Evolutionary conservation across 2,888 invertebrate genomes (phyloP).

Genomic region (Adelognathus sp.): DNA sequence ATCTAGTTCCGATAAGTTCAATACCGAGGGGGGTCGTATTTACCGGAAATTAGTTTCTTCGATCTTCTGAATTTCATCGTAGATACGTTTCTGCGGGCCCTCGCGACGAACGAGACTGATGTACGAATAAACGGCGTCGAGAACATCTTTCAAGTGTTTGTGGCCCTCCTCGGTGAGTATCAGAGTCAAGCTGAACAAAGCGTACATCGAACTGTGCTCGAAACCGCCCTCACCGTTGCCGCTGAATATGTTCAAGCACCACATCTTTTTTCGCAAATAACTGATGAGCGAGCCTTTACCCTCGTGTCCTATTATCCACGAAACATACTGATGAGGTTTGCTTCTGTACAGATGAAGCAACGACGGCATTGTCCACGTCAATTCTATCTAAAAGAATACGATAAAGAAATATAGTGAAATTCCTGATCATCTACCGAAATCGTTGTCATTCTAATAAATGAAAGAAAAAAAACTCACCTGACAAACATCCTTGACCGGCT

Average conservation of each 20-base stretch:
- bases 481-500: slow-evolving; percentile 88
- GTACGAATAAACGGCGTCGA: slow-evolving; percentile 90
- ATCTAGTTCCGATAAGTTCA: neutral
- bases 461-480: slow-evolving; percentile 81
- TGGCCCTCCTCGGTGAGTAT: slow-evolving; percentile 91
- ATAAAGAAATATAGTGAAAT: neutral
- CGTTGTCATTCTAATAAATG: slow-evolving; percentile 69
- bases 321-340: slow-evolving; percentile 89
- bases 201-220: slow-evolving; percentile 90
- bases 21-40: neutral
- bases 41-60: slow-evolving; percentile 85
- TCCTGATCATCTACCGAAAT: neutral
- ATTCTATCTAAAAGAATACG: slow-evolving; percentile 80
- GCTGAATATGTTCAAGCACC: slow-evolving; percentile 88
- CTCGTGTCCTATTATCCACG: slow-evolving; percentile 90
- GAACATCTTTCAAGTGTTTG: slow-evolving; percentile 87
- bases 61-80: slow-evolving; percentile 81
- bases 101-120: slow-evolving; percentile 87
- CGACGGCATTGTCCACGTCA: slow-evolving; percentile 87
- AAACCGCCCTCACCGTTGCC: slow-evolving; percentile 90
- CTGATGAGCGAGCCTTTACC: slow-evolving; percentile 92
- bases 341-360: slow-evolving; percentile 86
- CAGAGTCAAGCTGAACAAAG: slow-evolving; percentile 88
- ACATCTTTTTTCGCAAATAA: slow-evolving; percentile 89
- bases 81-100: slow-evolving; percentile 88